phyloP scores from a whole-genome alignment of 2,113 vertebrate species.

The Pyxicephalus adspersus region DNA sequence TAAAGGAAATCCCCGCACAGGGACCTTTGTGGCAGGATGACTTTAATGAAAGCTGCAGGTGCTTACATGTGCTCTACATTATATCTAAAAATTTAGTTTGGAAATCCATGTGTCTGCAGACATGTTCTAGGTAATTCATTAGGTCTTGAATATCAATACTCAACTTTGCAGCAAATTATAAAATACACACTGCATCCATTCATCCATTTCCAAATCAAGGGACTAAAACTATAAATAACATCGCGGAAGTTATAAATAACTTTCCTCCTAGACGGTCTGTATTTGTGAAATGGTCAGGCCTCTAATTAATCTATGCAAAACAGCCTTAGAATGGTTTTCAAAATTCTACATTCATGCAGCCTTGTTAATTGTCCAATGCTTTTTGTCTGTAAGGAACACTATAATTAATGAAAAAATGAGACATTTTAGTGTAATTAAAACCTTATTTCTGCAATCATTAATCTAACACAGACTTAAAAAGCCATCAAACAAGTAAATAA shows the following conservation, averaged over 20 bases:
- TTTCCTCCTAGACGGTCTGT: slow-evolving; percentile 11
- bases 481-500: slow-evolving; percentile 33
- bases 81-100: too few species aligned
- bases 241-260: not conserved
- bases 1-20: too few species aligned
- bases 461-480: slow-evolving; percentile 1
- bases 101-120: too few species aligned
- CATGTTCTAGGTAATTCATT: too few species aligned
- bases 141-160: too few species aligned
- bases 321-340: slow-evolving; percentile 20
- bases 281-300: slow-evolving; percentile 39
- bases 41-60: too few species aligned
- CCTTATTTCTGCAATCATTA: slow-evolving; percentile 40
- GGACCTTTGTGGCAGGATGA: too few species aligned
- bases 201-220: too few species aligned
- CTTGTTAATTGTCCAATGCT: slow-evolving; percentile 35
- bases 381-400: slow-evolving; percentile 34
- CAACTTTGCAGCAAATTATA: too few species aligned
- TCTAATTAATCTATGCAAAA: slow-evolving; percentile 45
- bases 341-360: slow-evolving; percentile 11
- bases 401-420: slow-evolving; percentile 27
- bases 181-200: too few species aligned
- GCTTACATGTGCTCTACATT: too few species aligned
- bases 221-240: too few species aligned
- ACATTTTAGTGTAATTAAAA: slow-evolving; percentile 40